Conservation (phyloP, 1,140 invertebrate species). For the Elymnias hypermnestra region DNA sequence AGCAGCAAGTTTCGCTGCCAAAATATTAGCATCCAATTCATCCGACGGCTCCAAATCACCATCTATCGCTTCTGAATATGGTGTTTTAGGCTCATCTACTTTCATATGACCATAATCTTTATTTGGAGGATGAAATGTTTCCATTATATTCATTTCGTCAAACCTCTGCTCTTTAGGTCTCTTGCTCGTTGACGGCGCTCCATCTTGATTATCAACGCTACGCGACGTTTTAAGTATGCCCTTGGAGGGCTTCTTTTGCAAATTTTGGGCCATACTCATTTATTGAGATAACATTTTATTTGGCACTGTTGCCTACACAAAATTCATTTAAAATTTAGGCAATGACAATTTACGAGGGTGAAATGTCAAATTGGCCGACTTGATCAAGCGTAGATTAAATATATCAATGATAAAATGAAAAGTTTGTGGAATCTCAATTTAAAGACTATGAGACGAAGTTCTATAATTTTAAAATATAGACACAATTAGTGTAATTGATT, state of each 20-base stretch:
- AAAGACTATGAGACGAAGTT: too few species aligned
- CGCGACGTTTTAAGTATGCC: conserved; percentile 94
- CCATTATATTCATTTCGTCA: conserved; percentile 99
- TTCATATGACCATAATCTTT: conserved; percentile 99
- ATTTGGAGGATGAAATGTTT: conserved; percentile 96
- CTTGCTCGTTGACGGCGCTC: conserved; percentile 70
- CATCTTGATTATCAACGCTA: conserved; percentile 79
- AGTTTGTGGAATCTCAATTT: too few species aligned
- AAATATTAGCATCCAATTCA: conserved; percentile 84
- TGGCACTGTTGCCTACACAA: conserved; percentile 9
- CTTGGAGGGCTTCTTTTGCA: conserved; percentile 87
- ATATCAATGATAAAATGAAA: background rate
- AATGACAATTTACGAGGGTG: too few species aligned
- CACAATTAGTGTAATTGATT: too few species aligned
- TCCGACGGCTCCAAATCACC: conserved; percentile 83
- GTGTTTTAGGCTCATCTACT: conserved; percentile 98
- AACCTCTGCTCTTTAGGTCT: conserved; percentile 92
- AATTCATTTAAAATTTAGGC: conserved; percentile 8
- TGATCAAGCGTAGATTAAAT: background rate
- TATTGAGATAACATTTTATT: conserved; percentile 39
- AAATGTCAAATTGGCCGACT: too few species aligned
- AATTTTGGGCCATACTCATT: conserved; percentile 65
- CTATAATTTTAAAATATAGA: too few species aligned
- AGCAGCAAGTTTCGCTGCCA: conserved; percentile 84
- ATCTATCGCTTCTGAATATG: conserved; percentile 85